These are phyloP conservation scores for Mallotus villosus DNA, from an alignment of 2,797 vertebrate species.

Conservation along the genomic window DNA sequence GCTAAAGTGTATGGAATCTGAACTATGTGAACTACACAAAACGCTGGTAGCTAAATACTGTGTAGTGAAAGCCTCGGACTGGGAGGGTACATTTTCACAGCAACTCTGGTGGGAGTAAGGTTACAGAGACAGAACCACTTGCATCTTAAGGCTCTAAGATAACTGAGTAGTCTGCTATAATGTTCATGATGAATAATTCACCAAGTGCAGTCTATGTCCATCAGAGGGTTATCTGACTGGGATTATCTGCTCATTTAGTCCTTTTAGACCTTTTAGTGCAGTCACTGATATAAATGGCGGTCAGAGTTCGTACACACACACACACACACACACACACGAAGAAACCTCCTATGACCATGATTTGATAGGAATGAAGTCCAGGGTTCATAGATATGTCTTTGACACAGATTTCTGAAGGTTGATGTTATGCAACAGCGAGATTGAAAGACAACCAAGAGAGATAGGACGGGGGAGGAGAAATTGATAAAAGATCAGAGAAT, in stretches of 20 bases:
- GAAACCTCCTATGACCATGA: not conserved
- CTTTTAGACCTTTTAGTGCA: constrained; percentile 15
- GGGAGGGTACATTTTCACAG: no score
- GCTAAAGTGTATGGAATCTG: not conserved
- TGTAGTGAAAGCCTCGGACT: not conserved
- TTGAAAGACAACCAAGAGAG: not conserved
- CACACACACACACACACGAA: not conserved
- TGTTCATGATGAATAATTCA: not conserved
- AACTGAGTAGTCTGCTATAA: not conserved
- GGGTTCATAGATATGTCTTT: not conserved
- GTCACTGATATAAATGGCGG: constrained; percentile 19
- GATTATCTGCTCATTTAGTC: not conserved
- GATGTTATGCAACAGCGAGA: not conserved
- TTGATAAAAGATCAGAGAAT: no score
- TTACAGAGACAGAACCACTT: not conserved
- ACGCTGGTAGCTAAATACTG: not conserved
- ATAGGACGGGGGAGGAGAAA: no score
- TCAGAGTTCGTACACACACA: constrained; percentile 4
- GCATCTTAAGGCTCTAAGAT: not conserved
- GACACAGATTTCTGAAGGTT: not conserved
- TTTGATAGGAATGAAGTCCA: no score
- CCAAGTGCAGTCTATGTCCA: not conserved
- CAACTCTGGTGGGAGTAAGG: not conserved
- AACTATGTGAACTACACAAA: not conserved
- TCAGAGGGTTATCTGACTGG: not conserved